Conservation (phyloP, 1,140 invertebrate genomes). For the Neodiprion fabricii region DNA sequence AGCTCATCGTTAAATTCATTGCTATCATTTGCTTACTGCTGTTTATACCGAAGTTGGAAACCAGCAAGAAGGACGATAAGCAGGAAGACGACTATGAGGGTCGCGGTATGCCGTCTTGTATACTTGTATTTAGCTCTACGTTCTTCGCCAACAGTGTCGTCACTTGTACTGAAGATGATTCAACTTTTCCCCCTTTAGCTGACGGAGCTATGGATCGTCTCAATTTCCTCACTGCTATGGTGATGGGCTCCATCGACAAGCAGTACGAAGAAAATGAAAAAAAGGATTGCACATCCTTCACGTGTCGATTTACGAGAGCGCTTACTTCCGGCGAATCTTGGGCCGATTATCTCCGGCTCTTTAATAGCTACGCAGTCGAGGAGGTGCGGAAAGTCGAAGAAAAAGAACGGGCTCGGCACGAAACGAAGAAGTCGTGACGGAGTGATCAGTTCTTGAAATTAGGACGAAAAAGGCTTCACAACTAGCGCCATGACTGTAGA, state of each 20-base stretch:
- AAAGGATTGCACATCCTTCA: constrained; percentile 31
- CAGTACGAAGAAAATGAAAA: constrained; percentile 31
- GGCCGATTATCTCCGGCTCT: constrained; percentile 39
- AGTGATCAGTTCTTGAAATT: neutral
- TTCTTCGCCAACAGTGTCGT: neutral
- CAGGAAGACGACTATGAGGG: constrained; percentile 34
- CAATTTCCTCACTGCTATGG: constrained; percentile 36
- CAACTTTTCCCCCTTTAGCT: constrained; percentile 22
- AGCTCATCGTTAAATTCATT: constrained; percentile 79
- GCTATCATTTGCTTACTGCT: constrained; percentile 75
- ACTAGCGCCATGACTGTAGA: neutral
- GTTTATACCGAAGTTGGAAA: constrained; percentile 75
- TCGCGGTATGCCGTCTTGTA: constrained; percentile 28
- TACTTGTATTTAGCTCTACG: neutral
- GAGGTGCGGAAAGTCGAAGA: constrained; percentile 30
- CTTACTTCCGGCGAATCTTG: constrained; percentile 33
- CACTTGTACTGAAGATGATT: neutral
- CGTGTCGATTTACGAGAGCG: constrained; percentile 34
- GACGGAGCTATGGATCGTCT: constrained; percentile 29
- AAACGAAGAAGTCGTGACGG: constrained; percentile 12
- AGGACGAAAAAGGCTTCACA: neutral
- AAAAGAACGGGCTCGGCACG: neutral
- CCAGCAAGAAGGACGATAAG: constrained; percentile 37
- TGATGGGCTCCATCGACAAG: constrained; percentile 40
- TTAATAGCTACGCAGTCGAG: constrained; percentile 43